Evolutionary conservation across 2,113 vertebrate species (phyloP), one percentile per base, ranked within the genome.

Genomic region (Loxodonta africana): DNA sequence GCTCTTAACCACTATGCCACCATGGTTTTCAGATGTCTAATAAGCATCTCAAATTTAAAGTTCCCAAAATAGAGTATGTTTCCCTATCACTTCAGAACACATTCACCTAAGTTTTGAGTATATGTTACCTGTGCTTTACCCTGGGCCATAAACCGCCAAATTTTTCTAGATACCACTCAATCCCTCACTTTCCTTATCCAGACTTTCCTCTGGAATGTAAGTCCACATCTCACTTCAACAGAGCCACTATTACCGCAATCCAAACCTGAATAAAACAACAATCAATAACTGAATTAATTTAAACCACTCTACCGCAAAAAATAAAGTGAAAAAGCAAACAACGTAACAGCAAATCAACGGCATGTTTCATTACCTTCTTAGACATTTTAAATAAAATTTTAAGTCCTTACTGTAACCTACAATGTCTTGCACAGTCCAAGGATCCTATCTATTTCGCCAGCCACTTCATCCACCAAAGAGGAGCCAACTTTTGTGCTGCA

Each of bases 391-490:
- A 33, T 37, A 37, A 37, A 37, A 37, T 2, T 37, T 37, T 37
- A 60, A 80, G 74, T 77, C 20, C 53, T 48, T 48, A 48, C 48
- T 48, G 48, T 48, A 48, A 10, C 48, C 48, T 48, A 48, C 48
- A 48, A 48, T 48, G 41, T 18, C 69, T 48, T 46, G 15, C 67
- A 11, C 28, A 28, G 8, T n/a, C 28, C 1, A 21, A 80, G 23
- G 46, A 7, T 77, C 15, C 48, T 46, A 2, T 30, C 10, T 33
- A 11, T 41, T 23, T 90, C 9, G 8, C 5, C 80, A 78, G 12
- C 1, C 6, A 9, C 1, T 3, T 28, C 15, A 18, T 10, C 15
- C 21, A 20, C 5, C 5, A 63, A 71, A 85, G 26, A 12, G 3
- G 21, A 89, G 33, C 9, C 51, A 33, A 71, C 11, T 63, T 82